phyloP scores from a whole-genome alignment of 2,888 invertebrate species.

The Petrolisthes manimaculis region DNA sequence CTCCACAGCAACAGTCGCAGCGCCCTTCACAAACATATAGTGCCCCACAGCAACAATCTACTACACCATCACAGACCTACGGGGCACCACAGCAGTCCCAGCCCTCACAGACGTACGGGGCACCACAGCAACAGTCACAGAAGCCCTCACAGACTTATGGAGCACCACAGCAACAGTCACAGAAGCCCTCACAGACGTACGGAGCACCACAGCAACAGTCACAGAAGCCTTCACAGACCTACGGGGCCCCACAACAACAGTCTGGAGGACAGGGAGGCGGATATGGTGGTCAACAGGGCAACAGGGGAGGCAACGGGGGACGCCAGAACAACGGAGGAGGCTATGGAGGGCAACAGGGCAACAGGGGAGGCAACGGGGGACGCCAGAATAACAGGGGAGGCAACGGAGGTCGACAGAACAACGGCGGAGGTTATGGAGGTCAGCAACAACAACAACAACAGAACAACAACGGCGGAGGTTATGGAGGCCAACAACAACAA shows the following conservation, averaged over 20 bases:
- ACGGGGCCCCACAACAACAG: slow-evolving; percentile 34
- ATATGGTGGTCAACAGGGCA: slow-evolving; percentile 13
- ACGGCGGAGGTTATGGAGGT: not conserved
- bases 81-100: slow-evolving; percentile 10
- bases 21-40: slow-evolving; percentile 12
- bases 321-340: slow-evolving; percentile 1
- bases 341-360: slow-evolving; percentile 6
- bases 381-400: slow-evolving; percentile 6
- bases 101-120: slow-evolving; percentile 41
- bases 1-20: not conserved
- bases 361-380: not conserved
- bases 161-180: slow-evolving; percentile 37
- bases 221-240: slow-evolving; percentile 31
- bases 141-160: slow-evolving; percentile 43
- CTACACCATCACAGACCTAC: slow-evolving; percentile 6
- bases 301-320: not conserved
- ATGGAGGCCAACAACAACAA: slow-evolving; percentile 11
- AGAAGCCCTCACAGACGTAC: slow-evolving; percentile 39
- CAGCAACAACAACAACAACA: slow-evolving; percentile 4
- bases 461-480: not conserved
- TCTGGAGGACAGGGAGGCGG: not conserved
- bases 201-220: slow-evolving; percentile 29
- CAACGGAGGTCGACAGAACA: not conserved
- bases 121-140: slow-evolving; percentile 40
- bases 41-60: slow-evolving; percentile 15